A percentile compares a stretch with the other conserved stretches of the same genome.
Evolutionary conservation across 2,888 invertebrate genomes (phyloP).

Genomic region (Acanthosoma haemorrhoidale): DNA sequence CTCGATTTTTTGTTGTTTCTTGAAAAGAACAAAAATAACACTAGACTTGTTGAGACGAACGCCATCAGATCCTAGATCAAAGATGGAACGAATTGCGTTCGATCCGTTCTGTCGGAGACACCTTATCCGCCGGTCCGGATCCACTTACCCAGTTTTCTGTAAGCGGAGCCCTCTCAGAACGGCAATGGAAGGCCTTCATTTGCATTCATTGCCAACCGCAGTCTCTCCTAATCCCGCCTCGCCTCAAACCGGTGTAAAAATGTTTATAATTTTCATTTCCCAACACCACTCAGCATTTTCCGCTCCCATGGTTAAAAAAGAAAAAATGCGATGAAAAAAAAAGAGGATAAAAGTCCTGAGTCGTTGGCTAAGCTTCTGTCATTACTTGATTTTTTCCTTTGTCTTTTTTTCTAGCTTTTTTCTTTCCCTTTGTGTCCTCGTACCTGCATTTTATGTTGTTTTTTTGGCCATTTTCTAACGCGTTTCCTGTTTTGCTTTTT

Average conservation of each 20-base stretch:
- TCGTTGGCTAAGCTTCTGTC: constrained; percentile 3
- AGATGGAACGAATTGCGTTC: too few species aligned
- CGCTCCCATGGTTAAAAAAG: background rate
- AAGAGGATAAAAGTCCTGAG: background rate
- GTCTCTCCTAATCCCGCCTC: background rate
- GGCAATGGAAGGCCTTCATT: background rate
- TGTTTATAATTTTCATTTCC: constrained; percentile 12
- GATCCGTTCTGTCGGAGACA: too few species aligned
- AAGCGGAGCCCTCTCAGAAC: background rate
- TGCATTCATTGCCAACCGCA: background rate
- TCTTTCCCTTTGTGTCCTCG: background rate
- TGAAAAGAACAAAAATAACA: too few species aligned
- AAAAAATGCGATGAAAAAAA: background rate
- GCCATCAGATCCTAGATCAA: too few species aligned
- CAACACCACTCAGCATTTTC: background rate
- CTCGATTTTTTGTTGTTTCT: too few species aligned
- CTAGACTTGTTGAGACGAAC: too few species aligned
- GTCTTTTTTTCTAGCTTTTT: background rate
- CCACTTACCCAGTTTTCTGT: too few species aligned
- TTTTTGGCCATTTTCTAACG: too few species aligned
- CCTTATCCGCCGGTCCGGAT: too few species aligned
- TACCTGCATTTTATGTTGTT: too few species aligned
- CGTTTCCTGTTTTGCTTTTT: too few species aligned
- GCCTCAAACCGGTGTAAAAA: background rate
- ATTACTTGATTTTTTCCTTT: background rate